A percentile compares a stretch with the other conserved stretches of the same genome.
These are phyloP conservation scores for Genyomyrus donnyi DNA, from an alignment of 2,113 vertebrate species.

Conservation along the genomic window DNA sequence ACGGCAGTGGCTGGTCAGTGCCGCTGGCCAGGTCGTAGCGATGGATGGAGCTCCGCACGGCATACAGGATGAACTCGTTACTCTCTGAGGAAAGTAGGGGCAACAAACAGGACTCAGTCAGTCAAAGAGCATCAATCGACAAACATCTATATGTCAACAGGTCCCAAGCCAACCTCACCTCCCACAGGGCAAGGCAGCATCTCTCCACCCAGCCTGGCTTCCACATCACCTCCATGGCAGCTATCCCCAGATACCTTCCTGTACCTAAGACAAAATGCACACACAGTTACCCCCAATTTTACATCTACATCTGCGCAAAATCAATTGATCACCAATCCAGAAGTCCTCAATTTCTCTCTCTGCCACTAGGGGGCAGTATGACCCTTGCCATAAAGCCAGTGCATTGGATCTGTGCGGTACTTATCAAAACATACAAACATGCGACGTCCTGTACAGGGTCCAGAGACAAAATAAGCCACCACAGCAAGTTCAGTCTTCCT, in stretches of 20 bases:
- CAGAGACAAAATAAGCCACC: background rate
- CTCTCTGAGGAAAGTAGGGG: constrained; percentile 64
- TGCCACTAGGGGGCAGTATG: background rate
- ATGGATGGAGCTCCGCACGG: constrained; percentile 84
- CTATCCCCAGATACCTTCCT: constrained; percentile 92
- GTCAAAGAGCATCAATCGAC: background rate
- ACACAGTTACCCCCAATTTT: background rate
- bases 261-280: constrained; percentile 65
- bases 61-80: constrained; percentile 93
- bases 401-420: background rate
- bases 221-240: constrained; percentile 85
- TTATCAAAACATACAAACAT: background rate
- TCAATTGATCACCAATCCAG: background rate
- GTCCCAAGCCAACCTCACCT: constrained; percentile 58
- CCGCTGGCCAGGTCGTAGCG: constrained; percentile 88
- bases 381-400: background rate
- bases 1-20: constrained; percentile 75
- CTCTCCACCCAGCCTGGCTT: constrained; percentile 82
- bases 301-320: background rate
- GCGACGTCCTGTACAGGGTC: background rate
- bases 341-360: background rate
- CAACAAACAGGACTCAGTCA: background rate
- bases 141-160: background rate
- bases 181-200: constrained; percentile 84
- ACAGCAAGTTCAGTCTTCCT: background rate